Base-by-base conservation (phyloP, 2,888 invertebrate genomes). In the Stegana nigrithorax region DNA sequence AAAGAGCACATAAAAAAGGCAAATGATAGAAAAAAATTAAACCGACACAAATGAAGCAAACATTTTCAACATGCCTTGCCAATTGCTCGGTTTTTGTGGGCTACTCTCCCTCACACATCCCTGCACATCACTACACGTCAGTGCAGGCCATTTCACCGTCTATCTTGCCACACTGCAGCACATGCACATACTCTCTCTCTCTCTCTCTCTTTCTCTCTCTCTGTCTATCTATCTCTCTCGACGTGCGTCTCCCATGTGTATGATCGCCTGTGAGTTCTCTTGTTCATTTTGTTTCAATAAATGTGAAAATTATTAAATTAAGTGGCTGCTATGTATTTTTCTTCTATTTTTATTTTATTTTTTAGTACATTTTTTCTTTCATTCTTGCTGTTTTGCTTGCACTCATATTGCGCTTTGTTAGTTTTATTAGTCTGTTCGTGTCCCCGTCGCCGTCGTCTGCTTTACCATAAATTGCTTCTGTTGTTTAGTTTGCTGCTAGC, bases 301-400 rank as follows among this genome's bases (percentile, higher is more conserved):
- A 75, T 78, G 80, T 69, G 80, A 72, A 80, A 78, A 78, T 78
- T 78, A 76, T 76, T 78, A 78, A 76, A 80, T 80, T 78, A 78
- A 78, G 76, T 78, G 72, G 67, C 76, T 72, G 67, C 66, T 68
- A 50, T 32, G 10, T 32, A 21, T 53, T 17, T 1, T 4, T 39
- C n/a, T 39, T 6, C 14, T 14, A 39, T 39, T 32, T 53, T 17
- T 53, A 26, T 51, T 51, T 51, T 21, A 3, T 47, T 23, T n/a
- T 47, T 47, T 47, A 3, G 2, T 17, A 2, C 14, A n/a, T n/a
- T n/a, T 42, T 17, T n/a, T 42, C 2, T 14, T 4, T 14, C 14
- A 2, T 7, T 7, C 42, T 14, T 42, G 42, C 17, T 17, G n/a
- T 6, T 42, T 17, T 42, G 17, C 7, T 1, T n/a, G 2, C 17